phyloP scores from a whole-genome alignment of 2,113 vertebrate species.

The Setophaga coronata region DNA sequence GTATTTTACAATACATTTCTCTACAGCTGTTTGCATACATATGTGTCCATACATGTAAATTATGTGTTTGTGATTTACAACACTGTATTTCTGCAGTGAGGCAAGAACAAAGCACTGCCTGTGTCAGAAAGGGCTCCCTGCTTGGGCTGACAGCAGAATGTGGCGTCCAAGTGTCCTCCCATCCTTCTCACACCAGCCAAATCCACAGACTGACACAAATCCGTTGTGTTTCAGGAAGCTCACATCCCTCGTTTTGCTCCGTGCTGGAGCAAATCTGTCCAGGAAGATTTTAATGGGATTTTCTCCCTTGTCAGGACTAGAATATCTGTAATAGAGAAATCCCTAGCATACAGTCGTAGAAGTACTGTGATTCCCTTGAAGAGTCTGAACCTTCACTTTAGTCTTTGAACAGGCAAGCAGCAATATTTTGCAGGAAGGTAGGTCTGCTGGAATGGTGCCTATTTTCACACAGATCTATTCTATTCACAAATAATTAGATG shows the following conservation, averaged over 20 bases:
- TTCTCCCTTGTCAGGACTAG: neutral
- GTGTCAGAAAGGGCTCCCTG: fast-evolving
- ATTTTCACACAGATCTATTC: neutral
- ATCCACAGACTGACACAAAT: fast-evolving
- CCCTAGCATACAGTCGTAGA: fast-evolving
- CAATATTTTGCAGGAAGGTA: neutral
- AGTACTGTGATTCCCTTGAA: neutral
- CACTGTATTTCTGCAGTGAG: neutral
- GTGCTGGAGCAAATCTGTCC: no score
- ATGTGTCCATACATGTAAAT: neutral
- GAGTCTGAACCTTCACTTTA: neutral
- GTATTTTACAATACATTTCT: neutral
- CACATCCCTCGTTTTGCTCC: fast-evolving
- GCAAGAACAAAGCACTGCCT: neutral
- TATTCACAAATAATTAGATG: neutral
- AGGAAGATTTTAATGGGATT: neutral
- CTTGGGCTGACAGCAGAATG: neutral
- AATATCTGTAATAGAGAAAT: neutral
- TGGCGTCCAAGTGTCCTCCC: neutral
- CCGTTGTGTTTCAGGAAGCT: neutral
- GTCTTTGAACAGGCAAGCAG: neutral
- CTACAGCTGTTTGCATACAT: fast-evolving
- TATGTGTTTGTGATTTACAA: neutral
- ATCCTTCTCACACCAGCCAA: neutral
- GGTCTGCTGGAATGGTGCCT: neutral